Evolutionary conservation across 2,888 invertebrate species (phyloP).

Genomic region (Apodemia zela): DNA sequence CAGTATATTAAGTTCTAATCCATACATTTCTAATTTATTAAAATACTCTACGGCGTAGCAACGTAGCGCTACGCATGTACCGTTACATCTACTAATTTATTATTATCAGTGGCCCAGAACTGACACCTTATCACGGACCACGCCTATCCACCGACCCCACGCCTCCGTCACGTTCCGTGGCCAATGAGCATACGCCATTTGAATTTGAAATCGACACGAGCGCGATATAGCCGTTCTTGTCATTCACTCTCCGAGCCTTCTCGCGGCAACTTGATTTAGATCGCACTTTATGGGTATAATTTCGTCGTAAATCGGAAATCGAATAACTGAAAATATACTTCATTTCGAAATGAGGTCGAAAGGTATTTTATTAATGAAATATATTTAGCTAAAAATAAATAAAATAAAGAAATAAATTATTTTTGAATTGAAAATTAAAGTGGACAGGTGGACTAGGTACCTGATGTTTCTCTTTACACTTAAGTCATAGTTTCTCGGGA

Average conservation of each 20-base stretch:
- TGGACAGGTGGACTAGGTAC: too few species aligned
- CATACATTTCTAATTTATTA: not conserved
- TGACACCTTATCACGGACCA: conserved; percentile 56
- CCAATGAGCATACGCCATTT: conserved; percentile 68
- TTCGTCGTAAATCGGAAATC: not conserved
- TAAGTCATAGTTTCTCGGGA: too few species aligned
- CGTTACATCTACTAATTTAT: conserved; percentile 57
- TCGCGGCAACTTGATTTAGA: conserved; percentile 25
- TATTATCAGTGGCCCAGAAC: conserved; percentile 47
- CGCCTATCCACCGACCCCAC: conserved; percentile 67
- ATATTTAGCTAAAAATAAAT: conserved; percentile 31
- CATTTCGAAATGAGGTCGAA: too few species aligned
- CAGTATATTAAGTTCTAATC: too few species aligned
- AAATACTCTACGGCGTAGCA: conserved; percentile 55
- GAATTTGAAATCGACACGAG: conserved; percentile 57
- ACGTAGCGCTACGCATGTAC: conserved; percentile 48
- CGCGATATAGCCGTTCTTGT: conserved; percentile 59
- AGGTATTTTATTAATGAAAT: conserved; percentile 21
- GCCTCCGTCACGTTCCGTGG: conserved; percentile 59
- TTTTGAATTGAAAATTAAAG: too few species aligned
- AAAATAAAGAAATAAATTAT: too few species aligned
- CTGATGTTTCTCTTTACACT: too few species aligned
- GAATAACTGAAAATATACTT: not conserved
- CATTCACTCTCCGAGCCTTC: conserved; percentile 26
- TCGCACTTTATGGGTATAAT: conserved; percentile 29